Evolutionary conservation across 2,113 vertebrate genomes (phyloP).

Genomic region (Genyomyrus donnyi): DNA sequence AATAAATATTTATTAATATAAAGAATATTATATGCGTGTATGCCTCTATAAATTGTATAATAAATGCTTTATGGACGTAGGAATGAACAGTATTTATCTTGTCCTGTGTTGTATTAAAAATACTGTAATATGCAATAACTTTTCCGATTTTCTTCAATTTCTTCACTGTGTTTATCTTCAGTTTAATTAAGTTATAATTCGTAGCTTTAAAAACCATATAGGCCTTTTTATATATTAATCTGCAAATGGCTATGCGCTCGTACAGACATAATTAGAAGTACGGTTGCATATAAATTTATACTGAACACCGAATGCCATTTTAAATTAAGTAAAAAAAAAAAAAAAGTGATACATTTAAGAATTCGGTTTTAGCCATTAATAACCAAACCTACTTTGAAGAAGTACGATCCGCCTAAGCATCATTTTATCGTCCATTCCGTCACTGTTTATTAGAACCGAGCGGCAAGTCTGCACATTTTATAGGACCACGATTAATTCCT

Average conservation of each 20-base stretch:
- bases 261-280: not conserved
- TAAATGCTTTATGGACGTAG: not conserved
- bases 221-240: not conserved
- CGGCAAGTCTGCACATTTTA: not conserved
- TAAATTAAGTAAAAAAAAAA: not conserved
- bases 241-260: not conserved
- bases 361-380: not conserved
- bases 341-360: not conserved
- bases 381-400: not conserved
- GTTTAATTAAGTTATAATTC: not conserved
- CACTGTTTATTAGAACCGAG: not conserved
- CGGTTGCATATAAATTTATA: not conserved
- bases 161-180: not conserved
- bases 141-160: not conserved
- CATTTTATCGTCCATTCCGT: not conserved
- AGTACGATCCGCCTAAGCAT: not conserved
- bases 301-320: not conserved
- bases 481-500: not conserved
- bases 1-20: slow-evolving; percentile 49
- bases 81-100: not conserved
- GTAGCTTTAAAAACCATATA: not conserved
- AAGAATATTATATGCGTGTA: not conserved
- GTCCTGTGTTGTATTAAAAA: not conserved
- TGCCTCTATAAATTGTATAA: not conserved
- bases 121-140: not conserved